Base-by-base conservation (phyloP, 2,113 vertebrate species). In the Strix uralensis region DNA sequence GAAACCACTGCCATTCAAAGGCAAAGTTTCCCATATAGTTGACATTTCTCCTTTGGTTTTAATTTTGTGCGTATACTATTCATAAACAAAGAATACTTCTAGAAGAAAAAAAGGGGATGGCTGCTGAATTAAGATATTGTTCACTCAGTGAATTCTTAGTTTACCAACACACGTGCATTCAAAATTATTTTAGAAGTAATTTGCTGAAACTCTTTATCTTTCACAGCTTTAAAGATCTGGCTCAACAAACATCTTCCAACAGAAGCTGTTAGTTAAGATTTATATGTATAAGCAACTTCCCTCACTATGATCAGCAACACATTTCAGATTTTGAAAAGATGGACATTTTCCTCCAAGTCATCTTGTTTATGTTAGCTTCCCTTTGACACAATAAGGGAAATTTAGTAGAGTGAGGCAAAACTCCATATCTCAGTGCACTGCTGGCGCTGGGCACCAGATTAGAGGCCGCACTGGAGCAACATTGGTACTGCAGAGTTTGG, bases 221-320 rank as follows among this genome's bases (percentile, higher is more conserved):
- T 75, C 57, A 58, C 29, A 85, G 34, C 3, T 72, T 80, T 84
- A 26, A 63, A 69, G 57, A 18, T 81, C 20, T 74, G 72, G 7
- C 26, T 79, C 44, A 46, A 73, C 51, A 82, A 47, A 34, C 11
- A 70, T 23, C 30, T 94, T 73, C 59, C 32, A 88, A 54, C 4
- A 90, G 55, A 70, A 94, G 46, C 6, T 83, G 29, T 42, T 88
- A 54, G 8, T 63, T 74, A 46, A 83, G 19, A 2, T 86, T 73
- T 46, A 49, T 40, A 17, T 16, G 13, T 49, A 71, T 46, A 55
- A 78, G 19, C 27, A 71, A 10, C 23, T 81, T 81, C 66, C 17
- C 40, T 10, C 10, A 16, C 21, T 2, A 2, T 1, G 2, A 42
- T 40, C 36, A 90, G 58, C 0, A 0, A 30, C 23, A 49, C 4